Evolutionary conservation across 2,797 vertebrate genomes (phyloP).

Genomic region (Lerista edwardsae): DNA sequence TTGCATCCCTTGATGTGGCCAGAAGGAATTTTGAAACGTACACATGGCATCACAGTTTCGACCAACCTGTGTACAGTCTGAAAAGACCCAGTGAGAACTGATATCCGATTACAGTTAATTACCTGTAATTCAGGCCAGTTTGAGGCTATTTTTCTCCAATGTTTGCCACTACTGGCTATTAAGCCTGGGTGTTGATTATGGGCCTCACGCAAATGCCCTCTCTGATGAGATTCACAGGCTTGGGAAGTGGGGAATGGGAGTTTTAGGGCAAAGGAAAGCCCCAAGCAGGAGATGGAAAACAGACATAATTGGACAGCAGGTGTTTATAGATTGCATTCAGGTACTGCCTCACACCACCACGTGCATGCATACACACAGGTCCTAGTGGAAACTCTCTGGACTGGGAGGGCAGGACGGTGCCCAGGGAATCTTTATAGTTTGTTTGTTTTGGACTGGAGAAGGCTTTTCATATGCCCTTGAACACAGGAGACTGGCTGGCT

Average conservation of each 20-base stretch:
- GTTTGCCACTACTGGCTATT: slow-evolving; percentile 16
- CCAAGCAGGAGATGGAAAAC: neutral
- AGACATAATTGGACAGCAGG: neutral
- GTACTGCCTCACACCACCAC: neutral
- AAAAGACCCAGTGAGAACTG: slow-evolving; percentile 1
- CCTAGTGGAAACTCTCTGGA: neutral
- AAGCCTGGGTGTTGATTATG: slow-evolving; percentile 27
- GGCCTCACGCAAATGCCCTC: neutral
- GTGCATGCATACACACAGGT: neutral
- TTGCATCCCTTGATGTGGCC: neutral
- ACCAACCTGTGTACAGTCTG: neutral
- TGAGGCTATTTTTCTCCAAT: slow-evolving; percentile 19
- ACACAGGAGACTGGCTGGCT: neutral
- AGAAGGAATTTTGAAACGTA: slow-evolving; percentile 22
- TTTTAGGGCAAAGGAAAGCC: neutral
- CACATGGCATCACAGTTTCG: neutral
- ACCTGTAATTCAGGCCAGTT: slow-evolving; percentile 31
- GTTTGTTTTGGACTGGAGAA: slow-evolving; percentile 24
- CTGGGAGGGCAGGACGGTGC: neutral
- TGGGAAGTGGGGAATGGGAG: neutral
- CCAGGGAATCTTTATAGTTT: slow-evolving; percentile 14
- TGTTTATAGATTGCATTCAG: slow-evolving; percentile 6
- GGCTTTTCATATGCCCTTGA: slow-evolving; percentile 10
- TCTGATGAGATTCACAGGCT: neutral
- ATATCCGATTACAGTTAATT: slow-evolving; percentile 31